Evolutionary conservation across 2,888 invertebrate species (phyloP).

Genomic region (Teleogryllus oceanicus): DNA sequence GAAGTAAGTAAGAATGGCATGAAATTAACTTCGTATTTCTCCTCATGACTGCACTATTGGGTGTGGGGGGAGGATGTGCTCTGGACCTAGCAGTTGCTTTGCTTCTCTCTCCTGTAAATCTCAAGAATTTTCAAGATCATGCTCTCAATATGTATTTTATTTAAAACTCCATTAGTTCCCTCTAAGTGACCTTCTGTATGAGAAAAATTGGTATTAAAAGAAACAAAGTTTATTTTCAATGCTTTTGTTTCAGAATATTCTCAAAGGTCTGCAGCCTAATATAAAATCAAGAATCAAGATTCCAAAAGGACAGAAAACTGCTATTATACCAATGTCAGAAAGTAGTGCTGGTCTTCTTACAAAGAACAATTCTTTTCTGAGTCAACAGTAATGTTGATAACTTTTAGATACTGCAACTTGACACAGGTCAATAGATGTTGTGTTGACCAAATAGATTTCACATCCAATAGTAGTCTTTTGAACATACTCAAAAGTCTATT

Average conservation of each 20-base stretch:
- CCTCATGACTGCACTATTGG: no score
- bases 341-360: slow-evolving; percentile 51
- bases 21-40: no score
- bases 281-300: slow-evolving; percentile 49
- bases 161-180: background rate
- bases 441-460: no score
- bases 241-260: slow-evolving; percentile 49
- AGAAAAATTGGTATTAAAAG: no score
- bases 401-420: background rate
- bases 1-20: slow-evolving; percentile 48
- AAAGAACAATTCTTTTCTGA: slow-evolving; percentile 47
- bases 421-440: no score
- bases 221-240: background rate
- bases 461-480: no score
- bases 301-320: slow-evolving; percentile 50
- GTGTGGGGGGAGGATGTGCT: background rate
- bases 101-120: no score
- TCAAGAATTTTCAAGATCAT: no score
- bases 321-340: slow-evolving; percentile 50
- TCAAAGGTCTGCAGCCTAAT: slow-evolving; percentile 51
- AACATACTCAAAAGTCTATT: no score
- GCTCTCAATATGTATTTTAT: background rate
- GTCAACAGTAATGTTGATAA: slow-evolving; percentile 35
- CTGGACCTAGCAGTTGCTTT: background rate
- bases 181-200: background rate